Evolutionary conservation across 2,113 vertebrate genomes (phyloP).

Genomic region (human (Homo sapiens)): DNA sequence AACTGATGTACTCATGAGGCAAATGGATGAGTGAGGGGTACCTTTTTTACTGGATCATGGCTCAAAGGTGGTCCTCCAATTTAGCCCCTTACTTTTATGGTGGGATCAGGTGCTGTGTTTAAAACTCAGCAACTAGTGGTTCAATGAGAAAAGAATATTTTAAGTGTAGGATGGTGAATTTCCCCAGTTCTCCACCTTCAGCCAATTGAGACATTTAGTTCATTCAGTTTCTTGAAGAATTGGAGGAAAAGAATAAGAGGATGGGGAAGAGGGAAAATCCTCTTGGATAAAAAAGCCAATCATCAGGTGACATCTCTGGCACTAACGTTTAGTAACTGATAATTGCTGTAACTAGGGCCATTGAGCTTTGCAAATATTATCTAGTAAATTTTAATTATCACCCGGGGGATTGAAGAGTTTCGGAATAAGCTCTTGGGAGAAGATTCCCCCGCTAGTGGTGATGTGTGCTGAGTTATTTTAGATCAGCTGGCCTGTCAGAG

Average conservation of each 20-base stretch:
- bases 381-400: slow-evolving; percentile 91
- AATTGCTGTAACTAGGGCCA: slow-evolving; percentile 87
- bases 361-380: slow-evolving; percentile 87
- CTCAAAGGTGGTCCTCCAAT: not conserved
- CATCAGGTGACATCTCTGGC: slow-evolving; percentile 79
- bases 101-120: not conserved
- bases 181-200: slow-evolving; percentile 51
- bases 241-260: slow-evolving; percentile 28
- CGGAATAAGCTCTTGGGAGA: slow-evolving; percentile 82
- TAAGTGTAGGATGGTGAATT: slow-evolving; percentile 30
- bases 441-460: slow-evolving; percentile 75
- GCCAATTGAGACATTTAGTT: slow-evolving; percentile 66
- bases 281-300: slow-evolving; percentile 75
- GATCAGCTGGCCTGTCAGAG: slow-evolving; percentile 88
- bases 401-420: slow-evolving; percentile 84
- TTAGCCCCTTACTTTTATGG: not conserved
- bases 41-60: not conserved
- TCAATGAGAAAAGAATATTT: slow-evolving; percentile 64
- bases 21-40: not conserved
- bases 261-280: not conserved
- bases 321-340: slow-evolving; percentile 87
- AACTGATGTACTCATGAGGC: not conserved
- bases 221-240: slow-evolving; percentile 71
- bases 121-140: slow-evolving; percentile 7
- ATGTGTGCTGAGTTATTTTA: slow-evolving; percentile 88